Percentiles rank a stretch among this genome's conserved stretches.
Conservation (phyloP, 1,140 invertebrate genomes). For the Sitodiplosis mosellana region DNA sequence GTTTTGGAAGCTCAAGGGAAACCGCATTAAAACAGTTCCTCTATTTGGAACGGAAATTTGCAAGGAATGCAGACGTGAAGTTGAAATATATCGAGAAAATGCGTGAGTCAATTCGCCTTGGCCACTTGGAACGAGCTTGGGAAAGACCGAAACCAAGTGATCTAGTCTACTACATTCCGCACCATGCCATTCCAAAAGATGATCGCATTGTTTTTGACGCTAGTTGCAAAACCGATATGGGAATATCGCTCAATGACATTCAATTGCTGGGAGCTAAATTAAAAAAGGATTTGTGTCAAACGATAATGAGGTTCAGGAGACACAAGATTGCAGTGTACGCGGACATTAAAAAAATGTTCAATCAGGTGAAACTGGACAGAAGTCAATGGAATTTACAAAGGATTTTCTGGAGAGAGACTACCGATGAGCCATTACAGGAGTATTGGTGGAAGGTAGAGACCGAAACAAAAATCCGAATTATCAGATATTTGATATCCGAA, state of each 20-base stretch:
- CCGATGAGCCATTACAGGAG: background rate
- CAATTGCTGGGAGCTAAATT: slow-evolving; percentile 15
- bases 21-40: too few species aligned
- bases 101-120: too few species aligned
- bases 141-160: too few species aligned
- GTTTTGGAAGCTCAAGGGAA: too few species aligned
- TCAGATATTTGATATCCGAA: too few species aligned
- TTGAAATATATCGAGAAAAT: too few species aligned
- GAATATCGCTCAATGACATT: slow-evolving; percentile 16
- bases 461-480: too few species aligned
- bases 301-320: slow-evolving; percentile 18
- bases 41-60: too few species aligned
- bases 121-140: too few species aligned
- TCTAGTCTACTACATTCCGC: too few species aligned
- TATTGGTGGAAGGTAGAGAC: slow-evolving; percentile 12
- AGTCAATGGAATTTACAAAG: slow-evolving; percentile 14
- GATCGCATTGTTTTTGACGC: slow-evolving; percentile 14
- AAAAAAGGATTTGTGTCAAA: slow-evolving; percentile 18
- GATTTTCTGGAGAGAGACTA: slow-evolving; percentile 19
- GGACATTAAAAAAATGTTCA: slow-evolving; percentile 21
- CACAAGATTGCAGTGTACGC: slow-evolving; percentile 13
- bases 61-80: too few species aligned
- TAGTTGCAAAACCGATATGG: slow-evolving; percentile 7
- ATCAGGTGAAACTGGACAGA: slow-evolving; percentile 8
- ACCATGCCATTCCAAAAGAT: too few species aligned